These are phyloP conservation scores for Muscicapa adusta DNA, from an alignment of 2,113 vertebrate genomes.

Conservation along the genomic window DNA sequence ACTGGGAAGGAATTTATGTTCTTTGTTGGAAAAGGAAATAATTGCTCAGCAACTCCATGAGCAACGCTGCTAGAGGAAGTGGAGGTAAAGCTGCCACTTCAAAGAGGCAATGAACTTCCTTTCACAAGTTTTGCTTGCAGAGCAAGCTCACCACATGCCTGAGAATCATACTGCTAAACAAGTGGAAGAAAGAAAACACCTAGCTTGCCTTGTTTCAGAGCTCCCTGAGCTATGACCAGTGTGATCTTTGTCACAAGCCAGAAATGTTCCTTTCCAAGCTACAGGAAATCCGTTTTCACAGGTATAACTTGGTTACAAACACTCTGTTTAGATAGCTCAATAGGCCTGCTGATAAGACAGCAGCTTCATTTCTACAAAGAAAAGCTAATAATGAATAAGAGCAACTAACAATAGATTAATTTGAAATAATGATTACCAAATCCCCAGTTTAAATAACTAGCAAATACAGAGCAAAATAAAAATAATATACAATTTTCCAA, in stretches of 20 bases:
- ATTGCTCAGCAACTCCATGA: conserved; percentile 28
- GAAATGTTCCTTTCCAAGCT: background rate
- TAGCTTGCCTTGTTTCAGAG: background rate
- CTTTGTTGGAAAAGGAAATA: conserved; percentile 30
- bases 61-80: background rate
- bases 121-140: background rate
- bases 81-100: background rate
- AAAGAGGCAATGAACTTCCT: conserved; percentile 15
- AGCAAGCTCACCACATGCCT: background rate
- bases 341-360: background rate
- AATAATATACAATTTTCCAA: background rate
- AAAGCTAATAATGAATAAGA: background rate
- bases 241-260: background rate
- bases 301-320: background rate
- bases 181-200: background rate
- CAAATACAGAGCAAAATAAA: background rate
- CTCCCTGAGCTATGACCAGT: background rate
- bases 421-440: background rate
- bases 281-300: background rate
- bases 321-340: background rate
- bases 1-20: background rate
- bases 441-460: background rate
- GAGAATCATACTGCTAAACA: background rate
- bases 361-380: background rate
- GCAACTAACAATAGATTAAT: background rate